These are phyloP conservation scores for Acronicta psi DNA, from an alignment of 2,888 invertebrate species.

Conservation along the genomic window DNA sequence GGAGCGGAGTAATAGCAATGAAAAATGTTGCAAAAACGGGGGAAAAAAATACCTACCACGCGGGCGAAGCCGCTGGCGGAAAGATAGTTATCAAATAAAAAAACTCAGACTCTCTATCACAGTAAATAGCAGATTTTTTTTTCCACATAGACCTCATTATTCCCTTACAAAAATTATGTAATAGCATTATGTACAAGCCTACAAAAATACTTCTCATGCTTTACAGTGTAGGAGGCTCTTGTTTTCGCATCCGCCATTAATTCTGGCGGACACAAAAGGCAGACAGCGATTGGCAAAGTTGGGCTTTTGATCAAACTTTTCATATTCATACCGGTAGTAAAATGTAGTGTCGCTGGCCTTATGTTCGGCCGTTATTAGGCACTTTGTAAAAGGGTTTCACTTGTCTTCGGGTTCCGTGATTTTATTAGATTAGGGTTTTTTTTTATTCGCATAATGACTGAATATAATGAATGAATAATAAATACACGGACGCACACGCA, in stretches of 20 bases:
- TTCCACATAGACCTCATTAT: not conserved
- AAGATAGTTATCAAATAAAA: too few species aligned
- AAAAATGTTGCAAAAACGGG: too few species aligned
- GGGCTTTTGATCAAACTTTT: constrained; percentile 73
- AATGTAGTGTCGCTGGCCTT: constrained; percentile 52
- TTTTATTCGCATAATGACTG: too few species aligned
- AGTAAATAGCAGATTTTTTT: too few species aligned
- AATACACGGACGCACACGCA: too few species aligned
- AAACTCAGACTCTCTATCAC: too few species aligned
- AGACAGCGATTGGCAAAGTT: constrained; percentile 76
- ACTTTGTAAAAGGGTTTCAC: constrained; percentile 35
- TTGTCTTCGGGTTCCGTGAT: constrained; percentile 8
- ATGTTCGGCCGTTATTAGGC: constrained; percentile 34
- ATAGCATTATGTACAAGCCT: constrained; percentile 30
- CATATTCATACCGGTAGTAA: constrained; percentile 70
- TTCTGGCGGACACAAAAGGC: constrained; percentile 66
- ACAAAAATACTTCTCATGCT: constrained; percentile 27
- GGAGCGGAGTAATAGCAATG: too few species aligned
- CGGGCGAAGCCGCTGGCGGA: too few species aligned
- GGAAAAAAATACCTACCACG: too few species aligned
- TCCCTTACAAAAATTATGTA: constrained; percentile 8
- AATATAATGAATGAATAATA: too few species aligned
- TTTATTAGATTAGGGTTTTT: not conserved
- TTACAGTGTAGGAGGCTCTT: constrained; percentile 33
- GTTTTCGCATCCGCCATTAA: constrained; percentile 64